Conservation (phyloP, 2,113 vertebrate genomes). For the Microtus richardsoni region DNA sequence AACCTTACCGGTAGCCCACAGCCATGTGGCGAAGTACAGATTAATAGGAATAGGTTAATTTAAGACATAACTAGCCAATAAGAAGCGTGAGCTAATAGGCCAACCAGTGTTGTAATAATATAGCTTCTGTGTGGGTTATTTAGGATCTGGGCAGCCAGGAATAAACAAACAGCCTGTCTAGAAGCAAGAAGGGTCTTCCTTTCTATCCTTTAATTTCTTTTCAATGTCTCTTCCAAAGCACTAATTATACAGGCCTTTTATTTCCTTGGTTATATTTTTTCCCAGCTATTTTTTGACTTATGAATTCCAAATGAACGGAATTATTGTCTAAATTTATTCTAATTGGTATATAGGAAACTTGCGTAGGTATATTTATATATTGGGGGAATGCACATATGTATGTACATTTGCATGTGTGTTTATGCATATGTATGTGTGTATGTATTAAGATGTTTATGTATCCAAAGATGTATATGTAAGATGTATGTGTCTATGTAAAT, state of each 20-base stretch:
- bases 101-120: no score
- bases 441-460: background rate
- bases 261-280: background rate
- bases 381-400: background rate
- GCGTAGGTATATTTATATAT: rapidly evolving
- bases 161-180: no score
- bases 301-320: background rate
- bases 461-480: background rate
- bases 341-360: background rate
- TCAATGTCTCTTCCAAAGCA: background rate
- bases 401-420: background rate
- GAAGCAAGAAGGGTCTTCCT: background rate
- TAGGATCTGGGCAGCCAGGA: no score
- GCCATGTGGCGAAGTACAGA: no score
- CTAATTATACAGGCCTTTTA: background rate
- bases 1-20: no score
- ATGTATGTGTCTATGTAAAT: background rate
- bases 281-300: background rate
- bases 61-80: no score
- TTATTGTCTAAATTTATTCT: background rate
- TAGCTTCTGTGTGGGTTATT: no score
- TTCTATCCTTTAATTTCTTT: background rate
- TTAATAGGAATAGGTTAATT: no score
- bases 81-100: no score
- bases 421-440: background rate